Evolutionary conservation across 2,797 vertebrate genomes (phyloP).

Genomic region (Platyrinchus mystaceus): DNA sequence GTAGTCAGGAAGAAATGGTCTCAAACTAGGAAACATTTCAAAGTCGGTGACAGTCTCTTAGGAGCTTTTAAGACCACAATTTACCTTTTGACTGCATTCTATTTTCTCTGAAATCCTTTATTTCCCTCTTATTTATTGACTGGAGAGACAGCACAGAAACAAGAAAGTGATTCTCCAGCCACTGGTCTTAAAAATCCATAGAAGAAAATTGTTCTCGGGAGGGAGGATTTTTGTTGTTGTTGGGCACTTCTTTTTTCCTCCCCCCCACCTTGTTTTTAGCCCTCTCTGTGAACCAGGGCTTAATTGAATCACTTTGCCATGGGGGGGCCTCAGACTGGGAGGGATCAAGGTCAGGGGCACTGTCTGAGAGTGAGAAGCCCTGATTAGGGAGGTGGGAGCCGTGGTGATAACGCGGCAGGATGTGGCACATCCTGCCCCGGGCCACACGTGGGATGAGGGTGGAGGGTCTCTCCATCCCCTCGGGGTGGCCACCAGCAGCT

Average conservation of each 20-base stretch:
- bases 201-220: slow-evolving; percentile 66
- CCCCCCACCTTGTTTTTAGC: not conserved
- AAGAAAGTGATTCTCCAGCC: slow-evolving; percentile 62
- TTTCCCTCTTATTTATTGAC: slow-evolving; percentile 79
- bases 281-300: slow-evolving; percentile 36
- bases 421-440: fast-evolving
- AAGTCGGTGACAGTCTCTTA: slow-evolving; percentile 65
- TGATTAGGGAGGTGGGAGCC: not conserved
- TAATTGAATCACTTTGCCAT: slow-evolving; percentile 59
- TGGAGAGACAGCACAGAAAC: slow-evolving; percentile 65
- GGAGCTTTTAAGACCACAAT: slow-evolving; percentile 76
- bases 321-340: not conserved
- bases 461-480: not conserved
- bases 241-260: not conserved
- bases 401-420: fast-evolving
- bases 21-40: slow-evolving; percentile 66
- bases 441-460: not conserved
- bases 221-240: not conserved
- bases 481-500: fast-evolving
- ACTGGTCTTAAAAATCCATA: slow-evolving; percentile 71
- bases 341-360: not conserved
- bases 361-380: not conserved
- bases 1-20: slow-evolving; percentile 34
- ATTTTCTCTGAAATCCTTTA: slow-evolving; percentile 76
- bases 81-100: slow-evolving; percentile 78